Evolutionary conservation across 2,113 vertebrate species (phyloP).

Genomic region (Fregetta grallaria): DNA sequence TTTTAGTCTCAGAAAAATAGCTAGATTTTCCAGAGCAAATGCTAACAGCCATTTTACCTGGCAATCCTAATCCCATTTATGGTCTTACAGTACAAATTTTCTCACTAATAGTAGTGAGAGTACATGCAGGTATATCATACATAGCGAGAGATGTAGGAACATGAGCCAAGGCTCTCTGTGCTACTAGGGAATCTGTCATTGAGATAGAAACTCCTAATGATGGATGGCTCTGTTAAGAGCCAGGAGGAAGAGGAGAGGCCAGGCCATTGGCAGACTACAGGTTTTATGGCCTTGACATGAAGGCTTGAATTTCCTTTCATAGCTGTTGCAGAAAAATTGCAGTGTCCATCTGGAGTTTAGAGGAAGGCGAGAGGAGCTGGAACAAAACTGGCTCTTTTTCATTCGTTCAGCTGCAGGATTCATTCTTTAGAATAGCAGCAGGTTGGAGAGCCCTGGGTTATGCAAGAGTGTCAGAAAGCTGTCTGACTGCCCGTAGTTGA

Average conservation of each 20-base stretch:
- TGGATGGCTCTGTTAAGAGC: neutral
- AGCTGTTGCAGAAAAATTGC: neutral
- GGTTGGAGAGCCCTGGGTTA: neutral
- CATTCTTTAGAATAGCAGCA: neutral
- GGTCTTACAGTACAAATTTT: neutral
- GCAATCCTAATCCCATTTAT: neutral
- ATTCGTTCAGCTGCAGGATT: neutral
- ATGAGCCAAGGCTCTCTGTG: neutral
- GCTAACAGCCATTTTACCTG: neutral
- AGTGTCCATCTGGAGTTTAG: neutral
- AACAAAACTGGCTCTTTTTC: neutral
- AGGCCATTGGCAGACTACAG: neutral
- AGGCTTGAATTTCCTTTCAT: neutral
- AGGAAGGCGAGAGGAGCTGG: neutral
- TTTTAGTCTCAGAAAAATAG: neutral
- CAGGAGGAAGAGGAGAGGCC: neutral
- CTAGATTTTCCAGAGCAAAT: neutral
- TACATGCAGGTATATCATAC: neutral
- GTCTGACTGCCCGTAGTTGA: neutral
- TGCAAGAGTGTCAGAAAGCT: neutral
- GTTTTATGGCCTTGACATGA: neutral
- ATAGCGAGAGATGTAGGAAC: neutral
- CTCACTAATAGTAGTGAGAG: neutral
- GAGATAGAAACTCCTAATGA: neutral
- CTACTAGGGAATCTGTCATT: neutral